Evolutionary conservation across 2,797 vertebrate species (phyloP).

Genomic region (Kryptopterus vitreolus): DNA sequence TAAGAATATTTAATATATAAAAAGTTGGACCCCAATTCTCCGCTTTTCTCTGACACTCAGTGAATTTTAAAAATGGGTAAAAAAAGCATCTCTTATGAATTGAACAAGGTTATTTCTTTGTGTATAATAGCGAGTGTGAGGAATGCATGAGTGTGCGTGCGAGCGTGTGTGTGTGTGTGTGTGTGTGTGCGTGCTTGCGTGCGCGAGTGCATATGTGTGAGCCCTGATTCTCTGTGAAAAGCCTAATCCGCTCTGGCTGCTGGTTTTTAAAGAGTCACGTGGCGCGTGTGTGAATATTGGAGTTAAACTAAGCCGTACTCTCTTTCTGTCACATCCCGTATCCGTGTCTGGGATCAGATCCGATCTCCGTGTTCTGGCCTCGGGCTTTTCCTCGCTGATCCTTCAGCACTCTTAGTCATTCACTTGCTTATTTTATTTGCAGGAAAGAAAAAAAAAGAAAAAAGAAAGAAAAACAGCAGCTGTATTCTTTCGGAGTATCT

Average conservation of each 20-base stretch:
- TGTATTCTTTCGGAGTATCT: constrained; percentile 40
- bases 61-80: background rate
- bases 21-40: background rate
- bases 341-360: constrained; percentile 16
- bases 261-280: constrained; percentile 47
- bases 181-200: background rate
- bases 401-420: constrained; percentile 26
- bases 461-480: too few relatives aligned
- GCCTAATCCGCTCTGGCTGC: constrained; percentile 47
- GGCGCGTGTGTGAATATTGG: constrained; percentile 40
- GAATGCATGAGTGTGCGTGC: background rate
- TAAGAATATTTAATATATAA: too few relatives aligned
- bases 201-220: background rate
- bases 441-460: too few relatives aligned
- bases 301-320: constrained; percentile 24
- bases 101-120: background rate
- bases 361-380: constrained; percentile 32
- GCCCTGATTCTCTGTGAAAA: constrained; percentile 50
- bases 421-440: constrained; percentile 24
- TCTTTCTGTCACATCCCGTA: constrained; percentile 45
- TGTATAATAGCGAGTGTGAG: background rate
- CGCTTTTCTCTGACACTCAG: background rate
- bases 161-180: background rate
- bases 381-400: constrained; percentile 39
- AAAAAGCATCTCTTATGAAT: background rate